Evolutionary conservation across 2,797 vertebrate genomes (phyloP), one percentile per base, ranked within the genome.

Genomic region (Paguma larvata): DNA sequence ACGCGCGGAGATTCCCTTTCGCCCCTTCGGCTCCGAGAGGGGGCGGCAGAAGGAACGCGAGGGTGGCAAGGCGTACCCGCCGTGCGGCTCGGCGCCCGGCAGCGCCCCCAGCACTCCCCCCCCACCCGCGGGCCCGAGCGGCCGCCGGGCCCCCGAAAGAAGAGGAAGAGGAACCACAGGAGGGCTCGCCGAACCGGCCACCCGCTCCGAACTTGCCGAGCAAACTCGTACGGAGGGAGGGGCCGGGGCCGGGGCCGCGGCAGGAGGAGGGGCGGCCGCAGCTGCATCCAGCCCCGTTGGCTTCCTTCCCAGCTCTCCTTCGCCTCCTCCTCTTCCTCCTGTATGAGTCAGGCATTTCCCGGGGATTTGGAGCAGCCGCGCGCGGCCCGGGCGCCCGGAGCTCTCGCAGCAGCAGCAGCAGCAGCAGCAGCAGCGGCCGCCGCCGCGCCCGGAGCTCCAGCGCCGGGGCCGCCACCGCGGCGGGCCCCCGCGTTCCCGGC

Each of bases 311-410:
- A 53, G 98, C 97, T 83, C 97, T 87, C 94, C 98, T 97, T 91
- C 95, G 94, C 97, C 98, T 48, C 97, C 98, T 98, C 95, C 89
- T 65, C 95, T 91, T 97, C 95, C 97, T 96, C 97, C 92, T 84
- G 95, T 98, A 95, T 98, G 98, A 98, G 98, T 98, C 98, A 98
- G 98, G 98, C 98, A 23, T 98, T 98, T 98, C 97, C 97, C 96
- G 51, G 97, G 98, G 84, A 94, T 89, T 70, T 65, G 94, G 83
- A 97, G 94, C 90, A 84, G 95, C 96, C 92, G 79, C 97, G 92
- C 93, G 96, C 94, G 95, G 96, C 95, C 97, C 78, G 95, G 79
- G 78, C 44, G 94, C 89, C 86, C 21, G 63, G 95, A 97, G 96
- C 97, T 72, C 38, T 38, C 38, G 38, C 38, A 38, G 38, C 38